Evolutionary conservation across 2,797 vertebrate species (phyloP).

Genomic region (Mus spretus): DNA sequence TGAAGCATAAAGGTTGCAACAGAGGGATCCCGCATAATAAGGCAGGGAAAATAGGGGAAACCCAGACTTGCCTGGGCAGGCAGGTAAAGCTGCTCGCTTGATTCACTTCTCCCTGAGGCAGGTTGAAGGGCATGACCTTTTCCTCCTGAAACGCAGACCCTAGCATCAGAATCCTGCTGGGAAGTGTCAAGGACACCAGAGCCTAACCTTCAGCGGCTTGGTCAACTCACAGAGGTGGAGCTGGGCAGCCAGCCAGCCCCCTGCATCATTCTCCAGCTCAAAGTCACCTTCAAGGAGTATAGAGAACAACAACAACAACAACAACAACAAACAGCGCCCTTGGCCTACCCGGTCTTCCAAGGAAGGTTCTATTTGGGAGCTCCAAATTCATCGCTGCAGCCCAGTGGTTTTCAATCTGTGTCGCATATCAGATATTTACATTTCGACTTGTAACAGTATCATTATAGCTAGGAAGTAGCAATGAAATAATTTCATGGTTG

Average conservation of each 20-base stretch:
- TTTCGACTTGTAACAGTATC: background rate
- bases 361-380: background rate
- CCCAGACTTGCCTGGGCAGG: background rate
- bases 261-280: background rate
- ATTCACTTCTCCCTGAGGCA: background rate
- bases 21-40: rapidly evolving
- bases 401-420: background rate
- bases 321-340: no score
- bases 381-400: background rate
- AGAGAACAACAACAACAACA: no score
- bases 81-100: background rate
- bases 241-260: background rate
- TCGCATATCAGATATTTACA: background rate
- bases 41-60: background rate
- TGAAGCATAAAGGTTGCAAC: rapidly evolving
- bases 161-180: background rate
- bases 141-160: background rate
- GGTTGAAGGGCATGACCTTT: background rate
- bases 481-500: background rate
- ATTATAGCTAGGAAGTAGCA: background rate
- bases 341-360: background rate
- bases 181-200: background rate
- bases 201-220: background rate
- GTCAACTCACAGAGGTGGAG: background rate
- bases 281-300: background rate